phyloP scores from a whole-genome alignment of 1,140 invertebrate species.

The Lethocerus indicus region DNA sequence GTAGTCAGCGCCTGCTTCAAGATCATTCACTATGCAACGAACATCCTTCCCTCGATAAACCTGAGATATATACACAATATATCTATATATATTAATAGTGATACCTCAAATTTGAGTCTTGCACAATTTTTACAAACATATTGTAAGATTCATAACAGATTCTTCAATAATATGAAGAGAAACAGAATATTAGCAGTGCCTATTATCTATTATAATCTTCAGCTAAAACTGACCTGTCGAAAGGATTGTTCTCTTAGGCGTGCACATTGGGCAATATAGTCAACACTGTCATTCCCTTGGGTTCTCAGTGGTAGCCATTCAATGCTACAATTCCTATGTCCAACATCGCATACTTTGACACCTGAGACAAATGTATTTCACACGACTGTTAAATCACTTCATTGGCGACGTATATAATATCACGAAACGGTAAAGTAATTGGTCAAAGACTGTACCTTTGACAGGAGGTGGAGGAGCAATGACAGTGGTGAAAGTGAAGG shows the following conservation, averaged over 20 bases:
- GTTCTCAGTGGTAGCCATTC: conserved; percentile 34
- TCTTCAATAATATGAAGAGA: too few species aligned
- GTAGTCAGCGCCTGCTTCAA: conserved; percentile 53
- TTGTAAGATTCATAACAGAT: too few species aligned
- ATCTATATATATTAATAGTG: too few species aligned
- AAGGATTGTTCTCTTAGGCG: conserved; percentile 39
- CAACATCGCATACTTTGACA: conserved; percentile 34
- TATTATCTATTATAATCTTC: too few species aligned
- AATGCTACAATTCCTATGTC: conserved; percentile 26
- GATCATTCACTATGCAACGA: conserved; percentile 40
- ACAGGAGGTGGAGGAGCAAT: conserved; percentile 58
- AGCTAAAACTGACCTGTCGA: conserved; percentile 28
- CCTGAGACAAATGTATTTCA: conserved; percentile 24
- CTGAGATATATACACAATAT: conserved; percentile 34
- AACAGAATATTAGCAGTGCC: too few species aligned
- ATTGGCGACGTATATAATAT: too few species aligned
- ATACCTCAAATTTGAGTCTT: too few species aligned
- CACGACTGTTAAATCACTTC: too few species aligned
- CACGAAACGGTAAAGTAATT: too few species aligned
- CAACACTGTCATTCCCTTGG: conserved; percentile 36
- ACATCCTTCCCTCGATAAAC: conserved; percentile 51
- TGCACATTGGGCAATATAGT: conserved; percentile 46
- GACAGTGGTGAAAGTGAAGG: conserved; percentile 47
- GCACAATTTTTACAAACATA: too few species aligned
- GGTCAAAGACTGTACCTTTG: conserved; percentile 33